Evolutionary conservation across 1,140 invertebrate genomes (phyloP).

Genomic region (Akabosia matsudoensis): DNA sequence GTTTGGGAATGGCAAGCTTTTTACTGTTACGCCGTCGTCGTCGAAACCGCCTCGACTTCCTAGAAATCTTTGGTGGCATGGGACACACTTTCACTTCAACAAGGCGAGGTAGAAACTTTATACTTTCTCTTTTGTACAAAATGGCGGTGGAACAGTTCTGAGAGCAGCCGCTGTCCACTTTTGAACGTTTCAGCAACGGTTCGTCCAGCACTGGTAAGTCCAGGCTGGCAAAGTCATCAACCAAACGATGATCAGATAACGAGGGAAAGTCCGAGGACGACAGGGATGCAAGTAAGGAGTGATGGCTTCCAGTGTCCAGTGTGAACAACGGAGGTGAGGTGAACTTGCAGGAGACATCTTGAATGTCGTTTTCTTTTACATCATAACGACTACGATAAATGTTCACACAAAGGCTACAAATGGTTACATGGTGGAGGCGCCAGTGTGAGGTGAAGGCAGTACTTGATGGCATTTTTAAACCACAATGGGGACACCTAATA

Average conservation of each 20-base stretch:
- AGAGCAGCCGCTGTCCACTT: constrained; percentile 1
- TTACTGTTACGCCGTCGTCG: constrained; percentile 37
- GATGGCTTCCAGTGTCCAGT: constrained; percentile 32
- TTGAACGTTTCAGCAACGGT: constrained; percentile 21
- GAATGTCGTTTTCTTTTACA: constrained; percentile 46
- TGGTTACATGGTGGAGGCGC: constrained; percentile 48
- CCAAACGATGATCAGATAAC: not conserved
- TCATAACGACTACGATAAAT: constrained; percentile 49
- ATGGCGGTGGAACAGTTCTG: not conserved
- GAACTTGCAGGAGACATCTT: constrained; percentile 37
- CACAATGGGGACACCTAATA: constrained; percentile 52
- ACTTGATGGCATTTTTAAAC: constrained; percentile 43
- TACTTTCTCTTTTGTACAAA: constrained; percentile 33
- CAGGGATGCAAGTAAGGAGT: not conserved
- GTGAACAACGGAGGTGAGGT: constrained; percentile 19
- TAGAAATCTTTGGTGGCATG: constrained; percentile 36
- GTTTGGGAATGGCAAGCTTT: constrained; percentile 10
- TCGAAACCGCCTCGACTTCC: not conserved
- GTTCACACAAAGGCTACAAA: constrained; percentile 49
- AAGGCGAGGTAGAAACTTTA: constrained; percentile 32
- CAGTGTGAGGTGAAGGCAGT: constrained; percentile 48
- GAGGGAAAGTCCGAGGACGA: not conserved
- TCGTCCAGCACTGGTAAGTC: not conserved
- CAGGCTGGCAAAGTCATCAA: not conserved
- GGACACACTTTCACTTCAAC: constrained; percentile 30